Base-by-base conservation (phyloP, 2,888 invertebrate species). In the Lathronympha strigana region DNA sequence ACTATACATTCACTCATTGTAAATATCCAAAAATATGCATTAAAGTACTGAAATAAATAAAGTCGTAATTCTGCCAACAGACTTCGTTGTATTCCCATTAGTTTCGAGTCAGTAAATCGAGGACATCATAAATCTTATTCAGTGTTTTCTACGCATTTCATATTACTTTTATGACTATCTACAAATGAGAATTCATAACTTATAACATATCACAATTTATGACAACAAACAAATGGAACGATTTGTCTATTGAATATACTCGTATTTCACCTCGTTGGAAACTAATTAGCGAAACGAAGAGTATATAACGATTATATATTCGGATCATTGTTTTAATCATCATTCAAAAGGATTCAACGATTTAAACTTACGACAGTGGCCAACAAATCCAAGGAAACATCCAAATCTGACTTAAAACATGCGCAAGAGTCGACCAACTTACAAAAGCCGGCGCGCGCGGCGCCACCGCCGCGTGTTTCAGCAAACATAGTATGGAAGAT, bases 341-440 rank as follows among this genome's bases (percentile, higher is more conserved):
- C 33, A 17, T 61, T 45, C 33, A 31, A 53, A n/a, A 36, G 5
- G 45, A 61, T 53, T 53, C 23, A 51, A 33, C 31, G 31, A 4
- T 23, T 43, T 61, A 45, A 61, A 61, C 61, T 50, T 43, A 61
- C 55, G 57, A 57, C 50, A 58, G 63, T 63, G 63, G 58, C 50
- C 63, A 45, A 60, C 25, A 58, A 58, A 60, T 58, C 58, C 64
- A 58, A 64, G 58, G 64, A 60, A 60, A 50, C 50, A 15, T 58
- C 58, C 64, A 51, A 64, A 60, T 60, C 64, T 64, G 58, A 19
- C 57, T 19, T 17, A 49, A n/a, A 23, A 28, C 51, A 60, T 53
- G 64, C 64, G 64, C 64, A 25, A 19, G 57, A 43, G 28, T 17
- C 21, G 36, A 64, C 58, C 13, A 51, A 58, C 9, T 53, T 51